Evolutionary conservation across 2,797 vertebrate species (phyloP), one percentile per base, ranked within the genome.

Genomic region (Merluccius polli): DNA sequence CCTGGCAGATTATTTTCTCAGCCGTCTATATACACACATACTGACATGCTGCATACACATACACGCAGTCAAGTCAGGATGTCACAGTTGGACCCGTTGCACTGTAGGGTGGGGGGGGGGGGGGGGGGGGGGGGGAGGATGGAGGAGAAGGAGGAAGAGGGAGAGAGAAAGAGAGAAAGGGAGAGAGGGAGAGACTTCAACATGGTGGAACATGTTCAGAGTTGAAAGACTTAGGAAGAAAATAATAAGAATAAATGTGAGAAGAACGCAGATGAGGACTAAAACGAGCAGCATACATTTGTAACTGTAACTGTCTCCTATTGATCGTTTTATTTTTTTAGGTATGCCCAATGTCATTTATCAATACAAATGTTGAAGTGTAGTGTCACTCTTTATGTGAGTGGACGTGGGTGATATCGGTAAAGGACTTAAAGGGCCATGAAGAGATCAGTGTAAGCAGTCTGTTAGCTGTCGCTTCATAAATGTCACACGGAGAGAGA

Each of bases 401-500:
- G 27, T 31, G 80, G 80, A 84, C 77, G 80, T 85, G 73, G 78
- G 70, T 16, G 0, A 18, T 33, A 68, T 73, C 59, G 76, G 67
- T 72, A 70, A 78, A 79, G 73, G 31, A 74, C 52, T 63, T 72
- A 70, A 78, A 79, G 73, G 31, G 75, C 52, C 67, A 74, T 68
- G 48, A 73, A 70, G 73, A 70, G 76, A 84, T 84, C 87, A 87
- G 82, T 89, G 87, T 79, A 81, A 65, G 24, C 85, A 87, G 78
- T 80, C 76, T 75, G 87, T 92, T 86, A 63, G 77, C 77, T 91
- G 80, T 87, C 86, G 84, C 86, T 90, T 91, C 84, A 11, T 93
- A 92, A 93, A 92, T 92, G 91, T 93, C 89, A 88, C 83, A 82
- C 83, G 21, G 79, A 59, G 21, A 59, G 18, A 59, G 16, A 59